Conservation (phyloP, 2,797 vertebrate genomes). For the Heteromormyrus szaboi region DNA sequence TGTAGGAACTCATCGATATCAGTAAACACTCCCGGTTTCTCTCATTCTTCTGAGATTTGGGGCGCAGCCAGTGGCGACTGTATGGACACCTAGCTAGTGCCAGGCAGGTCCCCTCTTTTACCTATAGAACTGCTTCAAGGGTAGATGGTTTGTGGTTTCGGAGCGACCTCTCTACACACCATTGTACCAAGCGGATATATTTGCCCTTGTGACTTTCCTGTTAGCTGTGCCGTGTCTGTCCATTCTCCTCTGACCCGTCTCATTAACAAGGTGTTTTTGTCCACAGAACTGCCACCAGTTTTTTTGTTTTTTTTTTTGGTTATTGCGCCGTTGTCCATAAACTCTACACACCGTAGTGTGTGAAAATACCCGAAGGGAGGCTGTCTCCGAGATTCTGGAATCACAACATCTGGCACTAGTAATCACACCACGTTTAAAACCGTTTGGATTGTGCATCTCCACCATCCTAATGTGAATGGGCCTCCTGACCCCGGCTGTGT, state of each 20-base stretch:
- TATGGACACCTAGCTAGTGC: background rate
- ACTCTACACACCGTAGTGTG: background rate
- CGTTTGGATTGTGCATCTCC: background rate
- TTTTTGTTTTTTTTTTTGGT: background rate
- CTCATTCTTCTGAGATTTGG: background rate
- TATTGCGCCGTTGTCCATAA: background rate
- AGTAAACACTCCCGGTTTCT: background rate
- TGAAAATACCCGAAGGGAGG: background rate
- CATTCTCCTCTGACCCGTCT: background rate
- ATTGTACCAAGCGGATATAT: background rate
- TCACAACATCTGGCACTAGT: background rate
- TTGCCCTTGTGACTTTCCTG: background rate
- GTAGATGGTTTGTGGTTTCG: background rate
- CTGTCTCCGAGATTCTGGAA: background rate
- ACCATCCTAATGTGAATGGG: background rate
- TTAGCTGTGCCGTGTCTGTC: background rate
- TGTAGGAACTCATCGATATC: background rate
- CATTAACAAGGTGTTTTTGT: background rate
- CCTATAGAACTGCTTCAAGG: background rate
- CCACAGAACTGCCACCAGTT: background rate
- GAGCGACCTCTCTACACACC: background rate
- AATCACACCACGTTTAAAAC: background rate
- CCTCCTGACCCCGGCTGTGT: background rate
- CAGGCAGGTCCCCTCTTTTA: background rate
- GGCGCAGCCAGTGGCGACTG: background rate